A percentile compares a stretch with the other conserved stretches of the same genome.
Conservation (phyloP, 2,113 vertebrate species). For the Sapayoa aenigma region DNA sequence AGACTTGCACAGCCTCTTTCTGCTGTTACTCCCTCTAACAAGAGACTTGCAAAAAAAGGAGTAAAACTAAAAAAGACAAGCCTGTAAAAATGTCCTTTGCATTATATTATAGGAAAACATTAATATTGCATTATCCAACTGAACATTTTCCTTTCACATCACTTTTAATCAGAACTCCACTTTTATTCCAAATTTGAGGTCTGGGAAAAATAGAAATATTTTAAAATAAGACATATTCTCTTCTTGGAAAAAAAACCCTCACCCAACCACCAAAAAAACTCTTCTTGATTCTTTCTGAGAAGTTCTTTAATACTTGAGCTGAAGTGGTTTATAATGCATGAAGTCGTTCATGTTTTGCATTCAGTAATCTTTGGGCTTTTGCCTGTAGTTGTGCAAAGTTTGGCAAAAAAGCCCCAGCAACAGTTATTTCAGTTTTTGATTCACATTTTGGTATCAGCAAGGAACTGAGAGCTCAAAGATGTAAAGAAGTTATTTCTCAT, state of each 20-base stretch:
- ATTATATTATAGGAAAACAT: neutral
- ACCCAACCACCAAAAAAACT: neutral
- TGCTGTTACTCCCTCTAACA: neutral
- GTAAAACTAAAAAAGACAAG: neutral
- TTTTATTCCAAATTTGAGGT: slow-evolving; percentile 38
- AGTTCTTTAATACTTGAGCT: neutral
- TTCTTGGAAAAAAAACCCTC: neutral
- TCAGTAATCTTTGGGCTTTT: neutral
- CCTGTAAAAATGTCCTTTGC: neutral
- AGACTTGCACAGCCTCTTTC: neutral
- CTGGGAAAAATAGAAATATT: slow-evolving; percentile 46
- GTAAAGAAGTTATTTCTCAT: neutral
- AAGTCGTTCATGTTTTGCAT: neutral
- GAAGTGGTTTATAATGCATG: neutral
- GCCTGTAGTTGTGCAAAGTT: neutral
- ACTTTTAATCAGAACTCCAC: slow-evolving; percentile 46
- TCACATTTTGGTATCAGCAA: neutral
- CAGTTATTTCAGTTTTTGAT: neutral
- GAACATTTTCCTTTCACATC: slow-evolving; percentile 50
- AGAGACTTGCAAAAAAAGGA: neutral
- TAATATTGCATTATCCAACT: slow-evolving; percentile 29
- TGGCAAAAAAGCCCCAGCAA: neutral
- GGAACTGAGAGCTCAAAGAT: neutral
- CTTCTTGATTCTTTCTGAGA: neutral
- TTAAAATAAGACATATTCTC: slow-evolving; percentile 20